phyloP scores from a whole-genome alignment of 2,113 vertebrate species.

The Mustelus asterias region DNA sequence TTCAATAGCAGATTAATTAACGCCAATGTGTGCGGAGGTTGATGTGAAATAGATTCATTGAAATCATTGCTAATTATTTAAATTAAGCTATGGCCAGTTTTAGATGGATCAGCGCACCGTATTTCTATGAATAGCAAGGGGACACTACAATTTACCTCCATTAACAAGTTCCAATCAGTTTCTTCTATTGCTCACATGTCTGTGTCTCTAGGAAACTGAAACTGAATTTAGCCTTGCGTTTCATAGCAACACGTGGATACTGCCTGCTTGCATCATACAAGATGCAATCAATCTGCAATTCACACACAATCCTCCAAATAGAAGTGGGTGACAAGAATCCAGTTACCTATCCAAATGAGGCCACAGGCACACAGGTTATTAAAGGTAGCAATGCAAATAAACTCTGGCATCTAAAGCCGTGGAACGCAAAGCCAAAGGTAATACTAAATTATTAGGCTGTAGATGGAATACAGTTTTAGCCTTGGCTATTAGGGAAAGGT shows the following conservation, averaged over 20 bases:
- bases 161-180: not conserved
- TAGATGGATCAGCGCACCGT: not conserved
- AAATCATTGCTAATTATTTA: not conserved
- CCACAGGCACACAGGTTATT: not conserved
- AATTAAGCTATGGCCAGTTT: not conserved
- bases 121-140: not conserved
- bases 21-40: not conserved
- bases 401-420: not conserved
- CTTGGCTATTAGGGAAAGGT: not conserved
- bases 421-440: not conserved
- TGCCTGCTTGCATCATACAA: not conserved
- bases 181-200: not conserved
- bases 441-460: not conserved
- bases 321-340: not conserved
- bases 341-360: not conserved
- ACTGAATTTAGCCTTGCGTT: not conserved
- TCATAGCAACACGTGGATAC: constrained; percentile 19
- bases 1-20: not conserved
- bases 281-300: not conserved
- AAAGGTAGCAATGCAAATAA: not conserved
- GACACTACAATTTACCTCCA: not conserved
- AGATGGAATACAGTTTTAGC: not conserved
- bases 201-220: not conserved
- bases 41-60: not conserved
- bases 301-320: not conserved